A percentile compares a stretch with the other conserved stretches of the same genome.
Conservation (phyloP, 1,140 invertebrate species). For the Leucophenga varia region DNA sequence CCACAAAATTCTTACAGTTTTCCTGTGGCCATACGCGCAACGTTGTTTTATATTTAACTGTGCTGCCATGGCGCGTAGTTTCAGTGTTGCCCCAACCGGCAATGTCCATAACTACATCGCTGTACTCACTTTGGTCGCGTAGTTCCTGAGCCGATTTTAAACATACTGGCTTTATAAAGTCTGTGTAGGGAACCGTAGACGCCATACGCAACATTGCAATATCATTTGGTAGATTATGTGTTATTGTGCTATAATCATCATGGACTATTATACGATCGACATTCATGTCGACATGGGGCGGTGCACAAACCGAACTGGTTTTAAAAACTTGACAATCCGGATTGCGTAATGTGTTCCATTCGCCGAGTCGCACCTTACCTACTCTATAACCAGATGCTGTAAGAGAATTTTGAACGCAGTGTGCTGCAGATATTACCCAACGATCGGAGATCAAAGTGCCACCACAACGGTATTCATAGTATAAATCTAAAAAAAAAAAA, state of each 20-base stretch:
- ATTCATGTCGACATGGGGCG: slow-evolving; percentile 12
- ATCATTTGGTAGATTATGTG: slow-evolving; percentile 9
- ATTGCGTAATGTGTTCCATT: slow-evolving; percentile 20
- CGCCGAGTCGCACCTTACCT: slow-evolving; percentile 21
- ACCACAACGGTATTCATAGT: slow-evolving; percentile 18
- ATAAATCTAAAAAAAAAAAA: slow-evolving; percentile 4
- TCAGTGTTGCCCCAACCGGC: slow-evolving; percentile 31
- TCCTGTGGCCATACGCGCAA: slow-evolving; percentile 7
- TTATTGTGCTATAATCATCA: slow-evolving; percentile 11
- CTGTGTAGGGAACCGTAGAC: slow-evolving; percentile 3
- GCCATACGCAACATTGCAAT: slow-evolving; percentile 23
- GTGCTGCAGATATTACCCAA: slow-evolving; percentile 31
- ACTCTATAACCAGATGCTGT: background rate
- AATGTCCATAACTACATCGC: slow-evolving; percentile 22
- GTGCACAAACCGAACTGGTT: slow-evolving; percentile 8
- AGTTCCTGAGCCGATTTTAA: slow-evolving; percentile 2
- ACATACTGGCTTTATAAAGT: slow-evolving; percentile 26
- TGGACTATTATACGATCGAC: slow-evolving; percentile 21
- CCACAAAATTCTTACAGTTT: slow-evolving; percentile 7
- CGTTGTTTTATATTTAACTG: slow-evolving; percentile 20
- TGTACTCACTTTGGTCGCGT: slow-evolving; percentile 21
- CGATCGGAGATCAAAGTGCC: slow-evolving; percentile 21
- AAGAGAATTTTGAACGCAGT: slow-evolving; percentile 19
- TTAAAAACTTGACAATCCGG: slow-evolving; percentile 12
- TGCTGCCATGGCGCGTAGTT: slow-evolving; percentile 5